A percentile compares a stretch with the other conserved stretches of the same genome.
Conservation (phyloP, 1,140 invertebrate genomes). For the Colletes latitarsis region DNA sequence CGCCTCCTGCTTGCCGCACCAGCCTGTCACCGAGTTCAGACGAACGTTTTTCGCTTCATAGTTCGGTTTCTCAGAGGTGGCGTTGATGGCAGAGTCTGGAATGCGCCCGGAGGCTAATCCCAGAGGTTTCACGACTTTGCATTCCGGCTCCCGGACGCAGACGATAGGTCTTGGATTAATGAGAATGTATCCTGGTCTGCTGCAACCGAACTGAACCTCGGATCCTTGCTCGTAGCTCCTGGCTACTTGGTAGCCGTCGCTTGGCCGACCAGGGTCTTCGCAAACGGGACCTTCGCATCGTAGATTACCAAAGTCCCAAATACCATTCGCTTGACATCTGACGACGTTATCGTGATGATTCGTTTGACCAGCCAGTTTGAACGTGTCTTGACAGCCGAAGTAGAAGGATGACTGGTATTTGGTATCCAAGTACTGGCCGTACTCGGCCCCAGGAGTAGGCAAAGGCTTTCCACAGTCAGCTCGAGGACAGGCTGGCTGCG, state of each 20-base stretch:
- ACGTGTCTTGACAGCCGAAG: slow-evolving; percentile 98
- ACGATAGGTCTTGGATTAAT: slow-evolving; percentile 95
- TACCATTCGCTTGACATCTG: slow-evolving; percentile 93
- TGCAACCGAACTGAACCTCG: slow-evolving; percentile 94
- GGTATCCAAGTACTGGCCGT: slow-evolving; percentile 93
- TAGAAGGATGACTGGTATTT: slow-evolving; percentile 96
- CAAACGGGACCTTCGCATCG: slow-evolving; percentile 97
- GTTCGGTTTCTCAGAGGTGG: slow-evolving; percentile 94
- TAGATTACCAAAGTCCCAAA: slow-evolving; percentile 98
- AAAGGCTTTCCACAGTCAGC: slow-evolving; percentile 93
- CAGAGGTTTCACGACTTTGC: slow-evolving; percentile 94
- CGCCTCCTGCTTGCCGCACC: slow-evolving; percentile 96
- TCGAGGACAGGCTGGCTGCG: slow-evolving; percentile 91
- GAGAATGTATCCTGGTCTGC: slow-evolving; percentile 94
- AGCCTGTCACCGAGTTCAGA: slow-evolving; percentile 96
- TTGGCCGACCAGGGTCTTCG: slow-evolving; percentile 95
- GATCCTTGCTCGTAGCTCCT: slow-evolving; percentile 96
- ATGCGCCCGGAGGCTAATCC: slow-evolving; percentile 95
- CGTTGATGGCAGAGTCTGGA: slow-evolving; percentile 97
- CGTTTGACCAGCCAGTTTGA: slow-evolving; percentile 95
- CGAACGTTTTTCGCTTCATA: slow-evolving; percentile 95
- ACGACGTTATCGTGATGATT: slow-evolving; percentile 95
- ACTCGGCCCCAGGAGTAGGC: slow-evolving; percentile 95
- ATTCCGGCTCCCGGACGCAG: slow-evolving; percentile 95
- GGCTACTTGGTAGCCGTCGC: slow-evolving; percentile 93